These are phyloP conservation scores for Cheilosia vernalis DNA, from an alignment of 2,888 invertebrate species.

Conservation along the genomic window DNA sequence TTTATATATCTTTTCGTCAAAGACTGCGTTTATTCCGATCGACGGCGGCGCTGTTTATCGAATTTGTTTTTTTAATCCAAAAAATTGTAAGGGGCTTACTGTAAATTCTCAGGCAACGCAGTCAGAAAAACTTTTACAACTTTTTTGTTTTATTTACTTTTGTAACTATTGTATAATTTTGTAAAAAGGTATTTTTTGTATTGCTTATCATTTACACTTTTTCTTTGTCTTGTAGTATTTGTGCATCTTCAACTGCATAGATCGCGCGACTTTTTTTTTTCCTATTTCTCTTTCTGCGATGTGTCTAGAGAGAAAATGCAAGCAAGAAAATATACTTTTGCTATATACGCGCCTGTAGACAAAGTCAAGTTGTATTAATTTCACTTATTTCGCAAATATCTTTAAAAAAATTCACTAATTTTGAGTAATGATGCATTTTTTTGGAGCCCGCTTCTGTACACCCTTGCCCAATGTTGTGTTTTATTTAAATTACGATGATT, in stretches of 20 bases:
- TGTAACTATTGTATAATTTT: conserved; percentile 65
- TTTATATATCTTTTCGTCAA: conserved; percentile 54
- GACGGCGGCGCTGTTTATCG: conserved; percentile 56
- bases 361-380: conserved; percentile 81
- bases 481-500: conserved; percentile 11
- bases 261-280: conserved; percentile 44
- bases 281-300: conserved; percentile 18
- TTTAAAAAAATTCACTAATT: conserved; percentile 62
- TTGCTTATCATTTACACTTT: conserved; percentile 76
- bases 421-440: conserved; percentile 65
- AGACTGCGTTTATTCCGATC: conserved; percentile 77
- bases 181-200: conserved; percentile 60
- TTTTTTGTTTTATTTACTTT: conserved; percentile 20
- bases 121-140: conserved; percentile 50
- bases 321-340: neutral
- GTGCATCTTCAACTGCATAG: conserved; percentile 74
- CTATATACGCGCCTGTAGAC: neutral
- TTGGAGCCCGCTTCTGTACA: conserved; percentile 14
- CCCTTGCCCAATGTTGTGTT: conserved; percentile 19
- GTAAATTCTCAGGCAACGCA: conserved; percentile 46
- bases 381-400: conserved; percentile 79
- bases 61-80: conserved; percentile 41
- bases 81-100: conserved; percentile 44
- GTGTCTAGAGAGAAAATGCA: neutral
- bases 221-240: conserved; percentile 74